Base-by-base conservation (phyloP, 92 coral and sea anemone species). In the Bergia sp. region DNA sequence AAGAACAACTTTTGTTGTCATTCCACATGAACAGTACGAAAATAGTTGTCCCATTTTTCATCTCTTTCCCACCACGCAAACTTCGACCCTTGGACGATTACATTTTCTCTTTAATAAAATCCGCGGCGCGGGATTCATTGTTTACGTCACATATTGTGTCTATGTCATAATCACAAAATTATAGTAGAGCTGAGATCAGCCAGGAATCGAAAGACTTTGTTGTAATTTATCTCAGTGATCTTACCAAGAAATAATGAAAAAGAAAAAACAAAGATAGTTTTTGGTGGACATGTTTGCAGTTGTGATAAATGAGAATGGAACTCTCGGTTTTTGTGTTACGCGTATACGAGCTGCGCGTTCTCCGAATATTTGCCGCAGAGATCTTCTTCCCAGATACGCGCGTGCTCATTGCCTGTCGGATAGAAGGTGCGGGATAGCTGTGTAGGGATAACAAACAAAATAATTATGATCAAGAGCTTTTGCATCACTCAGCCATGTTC, bases 11-110 rank as follows among this genome's bases (percentile, higher is more conserved):
- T 77, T 88, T 0, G 89, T 77, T 47, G 53, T 78, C 4, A 29
- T 65, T 76, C 66, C 91, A 78, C 89, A 88, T 10, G 41, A 0
- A 37, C 86, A 78, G 65, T 85, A 88, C 18, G 85, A 67, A 76
- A 88, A 83, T 29, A 21, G 15, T 73, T 84, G 89, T 5, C 93
- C 93, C 93, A 91, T 91, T 57, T 84, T 29, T 45, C 44, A 45
- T 66, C 16, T 40, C 45, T 10, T 45, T 1, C n/a, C 38, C 58
- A 1, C 23, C 12, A n/a, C 23, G 1, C 36, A 69, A 67, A n/a
- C 3, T 72, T 39, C 64, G 5, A 39, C 1, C 41, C 44, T 13
- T 15, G 21, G 13, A 12, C 11, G 29, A n/a, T 37, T 16, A 43
- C 77, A 38, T 12, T 13, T 45, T 6, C 29, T 50, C 4, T 3